phyloP scores from a whole-genome alignment of 2,888 invertebrate genomes.

The Mystacides longicornis region DNA sequence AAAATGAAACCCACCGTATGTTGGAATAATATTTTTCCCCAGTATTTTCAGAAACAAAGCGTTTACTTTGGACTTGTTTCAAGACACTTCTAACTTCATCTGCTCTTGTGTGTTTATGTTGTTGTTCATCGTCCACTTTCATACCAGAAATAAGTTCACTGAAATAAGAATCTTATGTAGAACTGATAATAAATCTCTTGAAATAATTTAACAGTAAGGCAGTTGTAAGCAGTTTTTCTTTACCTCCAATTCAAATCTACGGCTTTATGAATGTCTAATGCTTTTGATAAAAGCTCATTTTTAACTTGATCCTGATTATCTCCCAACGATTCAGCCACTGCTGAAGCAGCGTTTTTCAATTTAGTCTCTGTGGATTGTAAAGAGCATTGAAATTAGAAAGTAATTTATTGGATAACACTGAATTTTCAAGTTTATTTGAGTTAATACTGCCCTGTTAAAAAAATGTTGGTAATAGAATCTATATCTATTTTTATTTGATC shows the following conservation, averaged over 20 bases:
- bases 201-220: neutral
- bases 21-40: no score
- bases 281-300: constrained; percentile 60
- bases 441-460: no score
- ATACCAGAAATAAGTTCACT: constrained; percentile 70
- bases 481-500: no score
- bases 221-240: no score
- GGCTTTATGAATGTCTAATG: constrained; percentile 38
- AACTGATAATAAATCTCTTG: neutral
- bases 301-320: constrained; percentile 43
- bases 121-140: constrained; percentile 57
- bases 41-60: no score
- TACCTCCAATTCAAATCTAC: constrained; percentile 20
- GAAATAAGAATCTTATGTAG: neutral
- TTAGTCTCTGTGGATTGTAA: constrained; percentile 36
- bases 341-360: constrained; percentile 57
- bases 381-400: neutral
- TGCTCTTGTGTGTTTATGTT: neutral
- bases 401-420: neutral
- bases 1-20: no score
- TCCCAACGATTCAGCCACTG: constrained; percentile 62
- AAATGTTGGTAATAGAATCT: no score
- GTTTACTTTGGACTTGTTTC: no score
- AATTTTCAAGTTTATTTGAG: neutral
- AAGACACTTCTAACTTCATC: neutral